phyloP scores from a whole-genome alignment of 1,140 invertebrate species.

The Oscheius sp. region DNA sequence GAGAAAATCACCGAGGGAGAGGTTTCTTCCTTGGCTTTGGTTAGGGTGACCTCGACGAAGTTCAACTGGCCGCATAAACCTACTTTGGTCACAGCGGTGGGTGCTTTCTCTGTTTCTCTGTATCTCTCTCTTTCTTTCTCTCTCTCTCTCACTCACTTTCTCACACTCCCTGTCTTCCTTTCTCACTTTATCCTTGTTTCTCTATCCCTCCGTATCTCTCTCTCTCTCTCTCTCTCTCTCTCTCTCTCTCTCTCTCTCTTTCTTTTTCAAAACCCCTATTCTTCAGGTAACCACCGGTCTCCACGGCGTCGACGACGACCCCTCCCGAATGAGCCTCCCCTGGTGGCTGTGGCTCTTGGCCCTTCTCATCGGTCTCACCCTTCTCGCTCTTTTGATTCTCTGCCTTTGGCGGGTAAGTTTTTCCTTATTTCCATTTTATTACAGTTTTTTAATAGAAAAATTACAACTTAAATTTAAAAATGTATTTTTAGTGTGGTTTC shows the following conservation, averaged over 20 bases:
- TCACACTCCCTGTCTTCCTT: too few species aligned
- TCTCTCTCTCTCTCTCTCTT: too few species aligned
- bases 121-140: too few species aligned
- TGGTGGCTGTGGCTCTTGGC: slow-evolving; percentile 45
- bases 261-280: background rate
- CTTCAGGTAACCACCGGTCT: slow-evolving; percentile 16
- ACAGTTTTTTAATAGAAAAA: slow-evolving; percentile 2
- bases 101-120: too few species aligned
- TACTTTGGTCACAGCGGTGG: slow-evolving; percentile 26
- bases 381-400: slow-evolving; percentile 40
- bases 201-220: too few species aligned
- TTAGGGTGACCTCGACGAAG: slow-evolving; percentile 52
- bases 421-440: background rate
- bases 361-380: slow-evolving; percentile 41
- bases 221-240: too few species aligned
- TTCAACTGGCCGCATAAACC: slow-evolving; percentile 47
- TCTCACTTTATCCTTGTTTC: too few species aligned
- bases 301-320: slow-evolving; percentile 14
- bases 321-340: slow-evolving; percentile 19
- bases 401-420: slow-evolving; percentile 43
- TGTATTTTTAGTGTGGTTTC: slow-evolving; percentile 44
- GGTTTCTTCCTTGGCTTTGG: slow-evolving; percentile 54
- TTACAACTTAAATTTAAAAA: background rate
- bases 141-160: too few species aligned
- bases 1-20: slow-evolving; percentile 51